Percentiles rank a stretch among this genome's conserved stretches.
Evolutionary conservation across 2,797 vertebrate species (phyloP).

Genomic region (Malacoraja senta): DNA sequence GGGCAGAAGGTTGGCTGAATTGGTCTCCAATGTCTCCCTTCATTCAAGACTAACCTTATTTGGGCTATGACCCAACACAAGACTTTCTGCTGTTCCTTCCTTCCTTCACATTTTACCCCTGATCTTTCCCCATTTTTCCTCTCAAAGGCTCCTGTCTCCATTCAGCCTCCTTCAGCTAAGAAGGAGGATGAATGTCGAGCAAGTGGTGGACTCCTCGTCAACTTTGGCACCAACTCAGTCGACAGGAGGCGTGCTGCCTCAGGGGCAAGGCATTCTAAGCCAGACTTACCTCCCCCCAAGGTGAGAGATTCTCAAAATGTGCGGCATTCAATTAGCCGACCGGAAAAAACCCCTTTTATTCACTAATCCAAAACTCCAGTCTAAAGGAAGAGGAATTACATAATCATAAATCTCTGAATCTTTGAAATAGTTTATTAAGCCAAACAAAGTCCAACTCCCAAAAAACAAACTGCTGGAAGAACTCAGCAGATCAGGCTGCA

Average conservation of each 20-base stretch:
- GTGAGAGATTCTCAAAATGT: conserved; percentile 22
- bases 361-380: not conserved
- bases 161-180: conserved; percentile 24
- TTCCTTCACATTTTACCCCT: conserved; percentile 26
- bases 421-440: not conserved
- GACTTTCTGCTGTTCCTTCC: conserved; percentile 29
- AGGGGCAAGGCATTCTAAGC: conserved; percentile 16
- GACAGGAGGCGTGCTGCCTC: conserved; percentile 5
- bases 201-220: conserved; percentile 13
- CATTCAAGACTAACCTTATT: not conserved
- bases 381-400: not conserved
- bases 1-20: not conserved
- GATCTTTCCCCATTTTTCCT: conserved; percentile 34
- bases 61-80: not conserved
- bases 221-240: conserved; percentile 27
- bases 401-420: not conserved
- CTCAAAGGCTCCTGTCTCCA: conserved; percentile 31
- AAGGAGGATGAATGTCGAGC: conserved; percentile 17
- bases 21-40: not conserved
- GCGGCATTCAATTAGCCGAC: not conserved
- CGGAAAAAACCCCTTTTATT: not conserved
- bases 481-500: too few species aligned
- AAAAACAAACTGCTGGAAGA: too few species aligned
- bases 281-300: conserved; percentile 16
- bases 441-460: not conserved